Percentiles rank a stretch among this genome's conserved stretches.
Evolutionary conservation across 2,888 invertebrate genomes (phyloP).

Genomic region (Petrolisthes manimaculis): DNA sequence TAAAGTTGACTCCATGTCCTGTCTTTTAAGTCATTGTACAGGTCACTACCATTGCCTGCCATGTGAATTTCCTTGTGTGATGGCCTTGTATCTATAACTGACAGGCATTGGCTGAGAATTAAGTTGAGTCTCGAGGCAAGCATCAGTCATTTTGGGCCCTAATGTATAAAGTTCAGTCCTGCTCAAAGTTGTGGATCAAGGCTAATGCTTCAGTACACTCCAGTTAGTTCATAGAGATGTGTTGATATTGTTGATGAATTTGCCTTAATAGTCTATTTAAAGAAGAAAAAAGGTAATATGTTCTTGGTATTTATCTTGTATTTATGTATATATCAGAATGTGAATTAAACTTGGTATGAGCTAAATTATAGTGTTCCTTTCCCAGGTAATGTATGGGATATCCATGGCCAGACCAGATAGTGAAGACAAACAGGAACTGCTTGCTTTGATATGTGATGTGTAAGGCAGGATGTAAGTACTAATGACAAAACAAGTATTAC

Average conservation of each 20-base stretch:
- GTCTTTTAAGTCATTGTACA: too few species aligned
- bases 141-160: neutral
- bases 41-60: too few species aligned
- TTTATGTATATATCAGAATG: constrained; percentile 54
- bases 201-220: constrained; percentile 34
- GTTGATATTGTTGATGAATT: constrained; percentile 55
- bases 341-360: constrained; percentile 55
- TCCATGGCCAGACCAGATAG: too few species aligned
- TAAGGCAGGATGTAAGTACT: too few species aligned
- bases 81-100: neutral
- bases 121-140: neutral
- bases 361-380: neutral
- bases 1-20: too few species aligned
- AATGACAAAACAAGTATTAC: too few species aligned
- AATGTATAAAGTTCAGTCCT: constrained; percentile 20
- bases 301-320: constrained; percentile 55
- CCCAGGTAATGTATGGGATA: too few species aligned
- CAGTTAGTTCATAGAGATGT: constrained; percentile 39
- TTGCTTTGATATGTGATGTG: too few species aligned
- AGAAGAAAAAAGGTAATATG: constrained; percentile 23
- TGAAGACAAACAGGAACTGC: too few species aligned
- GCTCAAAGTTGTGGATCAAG: constrained; percentile 41
- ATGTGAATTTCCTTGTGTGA: neutral
- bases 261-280: constrained; percentile 55
- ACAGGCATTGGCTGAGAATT: neutral